A percentile compares a stretch with the other conserved stretches of the same genome.
phyloP scores from a whole-genome alignment of 2,888 invertebrate species.

The Drosophila meridionalis region DNA sequence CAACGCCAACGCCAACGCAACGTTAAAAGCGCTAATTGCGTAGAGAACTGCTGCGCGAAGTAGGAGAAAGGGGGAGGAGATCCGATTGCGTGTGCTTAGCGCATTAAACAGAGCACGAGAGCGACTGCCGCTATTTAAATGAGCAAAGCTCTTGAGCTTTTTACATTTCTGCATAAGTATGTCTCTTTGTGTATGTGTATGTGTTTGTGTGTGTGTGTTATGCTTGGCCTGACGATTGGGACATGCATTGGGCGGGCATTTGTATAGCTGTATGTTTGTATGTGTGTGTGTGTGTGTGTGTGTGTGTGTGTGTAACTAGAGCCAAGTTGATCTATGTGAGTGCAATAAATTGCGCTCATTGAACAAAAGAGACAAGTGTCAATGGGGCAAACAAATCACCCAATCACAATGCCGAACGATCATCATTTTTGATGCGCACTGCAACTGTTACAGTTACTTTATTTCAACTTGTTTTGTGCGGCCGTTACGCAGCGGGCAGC shows the following conservation, averaged over 20 bases:
- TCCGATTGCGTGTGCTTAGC: slow-evolving; percentile 68
- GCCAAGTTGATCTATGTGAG: slow-evolving; percentile 36
- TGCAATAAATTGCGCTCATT: slow-evolving; percentile 66
- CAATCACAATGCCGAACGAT: slow-evolving; percentile 52
- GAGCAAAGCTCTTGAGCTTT: slow-evolving; percentile 53
- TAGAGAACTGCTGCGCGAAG: slow-evolving; percentile 11
- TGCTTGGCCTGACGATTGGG: slow-evolving; percentile 68
- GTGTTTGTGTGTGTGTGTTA: slow-evolving; percentile 33
- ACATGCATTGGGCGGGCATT: slow-evolving; percentile 73
- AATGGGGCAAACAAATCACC: slow-evolving; percentile 44
- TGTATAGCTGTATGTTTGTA: background rate
- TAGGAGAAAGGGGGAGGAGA: background rate
- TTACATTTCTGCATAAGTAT: background rate
- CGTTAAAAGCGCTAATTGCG: slow-evolving; percentile 71
- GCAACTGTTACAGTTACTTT: slow-evolving; percentile 58
- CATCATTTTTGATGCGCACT: slow-evolving; percentile 40
- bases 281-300: background rate
- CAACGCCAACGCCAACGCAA: slow-evolving; percentile 35
- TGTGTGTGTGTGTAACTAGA: background rate
- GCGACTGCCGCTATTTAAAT: slow-evolving; percentile 71
- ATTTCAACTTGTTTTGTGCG: slow-evolving; percentile 32
- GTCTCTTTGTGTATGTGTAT: background rate
- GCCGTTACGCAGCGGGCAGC: slow-evolving; percentile 70
- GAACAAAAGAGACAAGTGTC: slow-evolving; percentile 55
- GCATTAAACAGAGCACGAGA: slow-evolving; percentile 75